Evolutionary conservation across 2,113 vertebrate species (phyloP).

Genomic region (Rhinopithecus roxellana): DNA sequence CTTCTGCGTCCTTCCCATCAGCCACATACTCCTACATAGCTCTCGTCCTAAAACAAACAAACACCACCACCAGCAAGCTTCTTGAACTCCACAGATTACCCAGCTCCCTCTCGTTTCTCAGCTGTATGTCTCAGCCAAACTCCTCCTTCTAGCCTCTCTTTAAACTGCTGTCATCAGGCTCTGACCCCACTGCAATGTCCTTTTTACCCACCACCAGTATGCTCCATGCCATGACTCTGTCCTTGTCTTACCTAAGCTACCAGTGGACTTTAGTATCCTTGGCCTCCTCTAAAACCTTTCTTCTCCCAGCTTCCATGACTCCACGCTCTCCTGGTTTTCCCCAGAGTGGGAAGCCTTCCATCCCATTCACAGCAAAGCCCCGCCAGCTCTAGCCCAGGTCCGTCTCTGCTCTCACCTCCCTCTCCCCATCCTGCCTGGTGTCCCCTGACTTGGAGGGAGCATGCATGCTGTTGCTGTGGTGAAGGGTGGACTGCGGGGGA

Average conservation of each 20-base stretch:
- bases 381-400: fast-evolving
- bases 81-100: fast-evolving
- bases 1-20: background rate
- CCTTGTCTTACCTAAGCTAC: background rate
- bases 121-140: fast-evolving
- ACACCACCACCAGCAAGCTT: fast-evolving
- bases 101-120: fast-evolving
- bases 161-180: fast-evolving
- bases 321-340: too few species aligned
- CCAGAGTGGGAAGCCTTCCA: background rate
- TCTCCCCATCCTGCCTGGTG: fast-evolving
- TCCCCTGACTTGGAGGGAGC: background rate
- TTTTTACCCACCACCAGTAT: fast-evolving
- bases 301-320: background rate
- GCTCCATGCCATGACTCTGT: background rate
- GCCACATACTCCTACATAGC: fast-evolving
- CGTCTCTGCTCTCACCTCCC: background rate
- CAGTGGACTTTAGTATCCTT: fast-evolving
- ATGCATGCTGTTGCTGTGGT: fast-evolving
- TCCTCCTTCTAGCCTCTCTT: fast-evolving
- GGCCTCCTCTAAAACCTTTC: background rate
- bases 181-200: background rate
- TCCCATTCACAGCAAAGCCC: background rate
- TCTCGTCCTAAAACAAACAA: background rate
- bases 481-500: fast-evolving